Conservation (phyloP, 2,888 invertebrate genomes). For the Lasioglossum villosulum region DNA sequence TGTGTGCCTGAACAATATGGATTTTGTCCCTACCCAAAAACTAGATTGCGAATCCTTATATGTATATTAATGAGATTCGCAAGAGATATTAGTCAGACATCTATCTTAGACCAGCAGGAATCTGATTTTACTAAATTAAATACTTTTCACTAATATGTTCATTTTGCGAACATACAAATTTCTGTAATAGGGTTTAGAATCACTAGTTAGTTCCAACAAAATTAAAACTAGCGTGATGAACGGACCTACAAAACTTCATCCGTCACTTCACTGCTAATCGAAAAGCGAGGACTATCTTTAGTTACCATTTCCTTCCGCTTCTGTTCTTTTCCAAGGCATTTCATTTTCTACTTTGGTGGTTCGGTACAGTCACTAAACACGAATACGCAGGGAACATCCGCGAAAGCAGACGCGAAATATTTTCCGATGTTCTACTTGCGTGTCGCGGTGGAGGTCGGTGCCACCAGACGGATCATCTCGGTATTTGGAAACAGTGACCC, state of each 20-base stretch:
- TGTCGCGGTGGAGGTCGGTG: not conserved
- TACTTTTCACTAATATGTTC: not conserved
- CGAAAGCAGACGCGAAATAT: not conserved
- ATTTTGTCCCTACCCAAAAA: not conserved
- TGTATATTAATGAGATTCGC: not conserved
- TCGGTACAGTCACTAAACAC: not conserved
- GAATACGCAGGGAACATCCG: not conserved
- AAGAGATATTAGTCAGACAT: not conserved
- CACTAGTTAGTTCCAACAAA: not conserved
- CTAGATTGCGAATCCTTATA: not conserved
- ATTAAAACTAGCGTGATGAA: not conserved
- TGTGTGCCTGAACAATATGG: not conserved
- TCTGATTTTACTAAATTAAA: not conserved
- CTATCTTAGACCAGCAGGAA: not conserved
- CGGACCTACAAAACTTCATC: not conserved
- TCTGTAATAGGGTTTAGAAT: not conserved
- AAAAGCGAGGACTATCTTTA: not conserved
- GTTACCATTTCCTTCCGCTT: not conserved
- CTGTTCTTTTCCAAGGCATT: not conserved
- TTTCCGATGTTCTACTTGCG: not conserved
- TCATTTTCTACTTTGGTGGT: constrained; percentile 1
- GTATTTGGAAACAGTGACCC: not conserved
- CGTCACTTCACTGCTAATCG: not conserved
- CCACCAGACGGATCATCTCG: not conserved
- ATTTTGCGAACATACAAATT: too few species aligned